These are phyloP conservation scores for Melitaea athalia DNA, from an alignment of 2,888 invertebrate genomes.

Conservation along the genomic window DNA sequence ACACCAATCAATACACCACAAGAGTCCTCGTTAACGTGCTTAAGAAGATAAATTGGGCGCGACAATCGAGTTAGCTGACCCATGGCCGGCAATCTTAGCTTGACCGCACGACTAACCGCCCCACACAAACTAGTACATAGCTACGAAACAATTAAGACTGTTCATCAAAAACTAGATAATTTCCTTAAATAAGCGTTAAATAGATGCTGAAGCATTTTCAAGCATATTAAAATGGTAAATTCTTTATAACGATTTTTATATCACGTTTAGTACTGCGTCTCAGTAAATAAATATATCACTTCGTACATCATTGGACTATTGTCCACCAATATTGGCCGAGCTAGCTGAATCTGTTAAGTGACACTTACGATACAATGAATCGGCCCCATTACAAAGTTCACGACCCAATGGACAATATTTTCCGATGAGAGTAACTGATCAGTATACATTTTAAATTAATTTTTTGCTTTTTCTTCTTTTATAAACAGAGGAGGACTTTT, in stretches of 20 bases:
- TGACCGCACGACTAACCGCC: slow-evolving; percentile 35
- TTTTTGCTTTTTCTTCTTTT: no score
- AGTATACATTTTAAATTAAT: no score
- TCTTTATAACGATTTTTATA: not conserved
- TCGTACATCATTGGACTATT: slow-evolving; percentile 51
- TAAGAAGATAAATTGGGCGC: slow-evolving; percentile 73
- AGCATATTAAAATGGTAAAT: not conserved
- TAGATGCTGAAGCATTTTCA: not conserved
- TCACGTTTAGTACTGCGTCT: not conserved
- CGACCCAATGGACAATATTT: slow-evolving; percentile 5
- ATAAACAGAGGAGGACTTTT: no score
- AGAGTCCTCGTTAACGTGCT: slow-evolving; percentile 52
- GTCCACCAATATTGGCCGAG: slow-evolving; percentile 70
- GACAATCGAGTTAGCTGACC: slow-evolving; percentile 80
- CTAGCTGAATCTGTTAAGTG: slow-evolving; percentile 44
- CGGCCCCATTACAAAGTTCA: slow-evolving; percentile 20
- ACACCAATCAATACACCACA: slow-evolving; percentile 52
- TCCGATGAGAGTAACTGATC: slow-evolving; percentile 8
- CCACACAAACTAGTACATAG: slow-evolving; percentile 23
- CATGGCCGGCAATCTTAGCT: slow-evolving; percentile 46
- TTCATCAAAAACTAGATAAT: not conserved
- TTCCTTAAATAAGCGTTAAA: not conserved
- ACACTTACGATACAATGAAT: slow-evolving; percentile 24
- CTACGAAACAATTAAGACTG: not conserved
- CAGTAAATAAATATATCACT: not conserved